Percentiles rank a stretch among this genome's conserved stretches.
Evolutionary conservation across 2,888 invertebrate species (phyloP).

Genomic region (Abrostola triplasia): DNA sequence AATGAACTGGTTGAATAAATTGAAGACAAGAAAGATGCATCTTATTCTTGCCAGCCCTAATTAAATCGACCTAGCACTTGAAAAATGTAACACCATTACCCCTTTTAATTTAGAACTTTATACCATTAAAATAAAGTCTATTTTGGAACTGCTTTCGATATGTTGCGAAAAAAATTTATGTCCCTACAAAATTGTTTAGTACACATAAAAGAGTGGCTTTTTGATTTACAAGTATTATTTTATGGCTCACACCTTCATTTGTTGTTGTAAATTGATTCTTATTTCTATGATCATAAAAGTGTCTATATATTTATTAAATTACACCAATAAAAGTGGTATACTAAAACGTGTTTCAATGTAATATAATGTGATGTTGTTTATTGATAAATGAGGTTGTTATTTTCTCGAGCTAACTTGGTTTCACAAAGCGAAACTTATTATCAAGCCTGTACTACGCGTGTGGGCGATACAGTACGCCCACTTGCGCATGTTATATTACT

Average conservation of each 20-base stretch:
- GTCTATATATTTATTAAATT: not conserved
- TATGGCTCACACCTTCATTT: not conserved
- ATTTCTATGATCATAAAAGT: not conserved
- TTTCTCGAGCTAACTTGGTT: too few relatives aligned
- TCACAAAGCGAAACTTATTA: too few relatives aligned
- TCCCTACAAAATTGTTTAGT: conserved; percentile 31
- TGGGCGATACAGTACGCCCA: too few relatives aligned
- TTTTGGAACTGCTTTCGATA: conserved; percentile 11
- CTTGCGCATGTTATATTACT: too few relatives aligned
- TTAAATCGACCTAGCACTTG: conserved; percentile 1
- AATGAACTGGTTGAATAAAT: conserved; percentile 31
- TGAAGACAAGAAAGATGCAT: conserved; percentile 4
- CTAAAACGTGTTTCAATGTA: too few relatives aligned
- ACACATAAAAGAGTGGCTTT: conserved; percentile 33
- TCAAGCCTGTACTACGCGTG: too few relatives aligned
- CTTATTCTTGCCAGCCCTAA: not conserved
- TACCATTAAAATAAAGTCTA: not conserved
- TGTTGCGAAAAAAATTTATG: conserved; percentile 15
- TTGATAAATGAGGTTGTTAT: too few relatives aligned
- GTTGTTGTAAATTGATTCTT: conserved; percentile 6
- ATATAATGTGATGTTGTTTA: too few relatives aligned
- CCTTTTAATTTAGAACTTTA: conserved; percentile 7
- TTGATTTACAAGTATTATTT: conserved; percentile 17
- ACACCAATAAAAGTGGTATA: too few relatives aligned
- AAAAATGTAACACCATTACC: conserved; percentile 1